These are phyloP conservation scores for Cynopterus brachyotis DNA, from an alignment of 2,113 vertebrate genomes.

Conservation along the genomic window DNA sequence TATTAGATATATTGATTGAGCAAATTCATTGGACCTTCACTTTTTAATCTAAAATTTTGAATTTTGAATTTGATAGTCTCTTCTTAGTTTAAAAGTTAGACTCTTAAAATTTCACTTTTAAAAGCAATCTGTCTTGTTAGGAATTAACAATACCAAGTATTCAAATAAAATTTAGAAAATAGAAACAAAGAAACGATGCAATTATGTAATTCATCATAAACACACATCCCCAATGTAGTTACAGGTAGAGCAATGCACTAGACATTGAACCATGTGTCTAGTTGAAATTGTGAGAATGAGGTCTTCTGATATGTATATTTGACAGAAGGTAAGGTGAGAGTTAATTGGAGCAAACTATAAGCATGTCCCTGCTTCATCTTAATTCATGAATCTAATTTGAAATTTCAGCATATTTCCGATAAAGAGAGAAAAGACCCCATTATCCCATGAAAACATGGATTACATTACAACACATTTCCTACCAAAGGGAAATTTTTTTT, in stretches of 20 bases:
- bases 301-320: background rate
- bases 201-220: background rate
- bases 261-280: background rate
- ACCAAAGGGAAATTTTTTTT: slow-evolving; percentile 71
- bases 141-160: background rate
- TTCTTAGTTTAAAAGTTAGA: background rate
- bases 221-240: background rate
- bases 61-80: background rate
- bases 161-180: background rate
- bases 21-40: background rate
- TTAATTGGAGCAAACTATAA: slow-evolving; percentile 43
- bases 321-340: background rate
- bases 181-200: background rate
- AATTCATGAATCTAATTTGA: slow-evolving; percentile 74
- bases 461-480: slow-evolving; percentile 82
- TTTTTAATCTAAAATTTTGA: background rate
- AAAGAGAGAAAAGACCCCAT: slow-evolving; percentile 81
- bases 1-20: background rate
- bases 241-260: background rate
- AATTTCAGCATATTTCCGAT: slow-evolving; percentile 78
- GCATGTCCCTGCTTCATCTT: slow-evolving; percentile 48
- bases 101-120: background rate
- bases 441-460: slow-evolving; percentile 83
- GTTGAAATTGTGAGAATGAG: background rate
- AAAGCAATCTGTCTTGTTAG: background rate